phyloP scores from a whole-genome alignment of 2,888 invertebrate species.

The Ennomos fuscantarius region DNA sequence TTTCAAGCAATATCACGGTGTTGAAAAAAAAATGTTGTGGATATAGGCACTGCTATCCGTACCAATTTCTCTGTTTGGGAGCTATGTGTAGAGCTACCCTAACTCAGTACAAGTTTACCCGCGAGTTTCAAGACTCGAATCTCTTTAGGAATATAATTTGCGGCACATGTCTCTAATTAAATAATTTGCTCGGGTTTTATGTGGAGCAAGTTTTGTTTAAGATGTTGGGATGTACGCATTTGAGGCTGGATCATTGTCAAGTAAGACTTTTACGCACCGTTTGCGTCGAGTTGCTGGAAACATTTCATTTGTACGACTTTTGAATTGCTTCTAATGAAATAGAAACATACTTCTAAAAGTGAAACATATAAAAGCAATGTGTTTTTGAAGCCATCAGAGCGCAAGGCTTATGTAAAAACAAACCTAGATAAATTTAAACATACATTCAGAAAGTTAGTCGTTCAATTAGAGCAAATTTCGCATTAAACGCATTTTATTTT shows the following conservation, averaged over 20 bases:
- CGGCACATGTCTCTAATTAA: constrained; percentile 40
- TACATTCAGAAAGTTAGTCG: too few relatives aligned
- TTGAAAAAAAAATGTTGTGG: too few relatives aligned
- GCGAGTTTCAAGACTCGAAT: constrained; percentile 32
- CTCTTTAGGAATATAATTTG: constrained; percentile 42
- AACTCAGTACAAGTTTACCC: constrained; percentile 32
- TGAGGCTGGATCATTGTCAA: constrained; percentile 13
- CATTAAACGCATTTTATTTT: too few relatives aligned
- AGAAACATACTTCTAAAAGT: too few relatives aligned
- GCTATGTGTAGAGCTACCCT: constrained; percentile 3
- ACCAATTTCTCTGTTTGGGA: neutral
- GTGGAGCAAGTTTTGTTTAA: constrained; percentile 28
- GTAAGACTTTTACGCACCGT: constrained; percentile 16
- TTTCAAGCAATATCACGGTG: too few relatives aligned
- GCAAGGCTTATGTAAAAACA: too few relatives aligned
- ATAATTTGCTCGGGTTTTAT: constrained; percentile 31
- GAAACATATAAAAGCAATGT: too few relatives aligned
- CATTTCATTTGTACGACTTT: constrained; percentile 14
- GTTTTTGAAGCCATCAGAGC: too few relatives aligned
- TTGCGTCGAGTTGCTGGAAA: constrained; percentile 3
- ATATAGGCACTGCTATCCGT: too few relatives aligned
- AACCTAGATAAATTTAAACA: too few relatives aligned
- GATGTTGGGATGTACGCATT: constrained; percentile 17
- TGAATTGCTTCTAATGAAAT: neutral
- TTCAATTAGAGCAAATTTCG: too few relatives aligned